Conservation (phyloP, 2,113 vertebrate genomes). For the Zeus faber region DNA sequence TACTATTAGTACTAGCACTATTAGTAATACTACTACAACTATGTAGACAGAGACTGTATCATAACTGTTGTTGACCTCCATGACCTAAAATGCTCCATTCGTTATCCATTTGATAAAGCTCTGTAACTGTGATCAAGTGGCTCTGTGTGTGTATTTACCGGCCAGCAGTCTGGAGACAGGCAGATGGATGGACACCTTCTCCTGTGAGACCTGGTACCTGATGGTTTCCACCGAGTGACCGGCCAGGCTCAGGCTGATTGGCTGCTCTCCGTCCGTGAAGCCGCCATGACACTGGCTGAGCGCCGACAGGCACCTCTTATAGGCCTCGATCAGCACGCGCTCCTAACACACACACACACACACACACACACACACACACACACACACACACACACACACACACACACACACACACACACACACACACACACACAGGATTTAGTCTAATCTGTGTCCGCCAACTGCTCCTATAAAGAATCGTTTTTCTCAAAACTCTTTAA, state of each 20-base stretch:
- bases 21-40: background rate
- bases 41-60: too few relatives aligned
- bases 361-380: constrained; percentile 4
- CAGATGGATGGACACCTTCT: constrained; percentile 97
- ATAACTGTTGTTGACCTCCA: too few relatives aligned
- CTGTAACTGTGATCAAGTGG: too few relatives aligned
- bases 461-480: too few relatives aligned
- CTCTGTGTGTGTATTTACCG: constrained; percentile 69
- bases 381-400: background rate
- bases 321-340: constrained; percentile 90
- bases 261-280: constrained; percentile 91
- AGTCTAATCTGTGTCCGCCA: background rate
- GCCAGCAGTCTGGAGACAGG: constrained; percentile 94
- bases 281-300: constrained; percentile 88
- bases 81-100: too few relatives aligned
- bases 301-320: constrained; percentile 87
- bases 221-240: constrained; percentile 94
- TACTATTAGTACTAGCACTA: background rate
- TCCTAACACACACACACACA: constrained; percentile 73
- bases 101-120: too few relatives aligned
- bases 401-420: constrained; percentile 10
- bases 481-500: too few relatives aligned
- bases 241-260: constrained; percentile 87
- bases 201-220: constrained; percentile 95
- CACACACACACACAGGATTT: background rate